phyloP scores from a whole-genome alignment of 2,888 invertebrate genomes.

The Idaea straminata region DNA sequence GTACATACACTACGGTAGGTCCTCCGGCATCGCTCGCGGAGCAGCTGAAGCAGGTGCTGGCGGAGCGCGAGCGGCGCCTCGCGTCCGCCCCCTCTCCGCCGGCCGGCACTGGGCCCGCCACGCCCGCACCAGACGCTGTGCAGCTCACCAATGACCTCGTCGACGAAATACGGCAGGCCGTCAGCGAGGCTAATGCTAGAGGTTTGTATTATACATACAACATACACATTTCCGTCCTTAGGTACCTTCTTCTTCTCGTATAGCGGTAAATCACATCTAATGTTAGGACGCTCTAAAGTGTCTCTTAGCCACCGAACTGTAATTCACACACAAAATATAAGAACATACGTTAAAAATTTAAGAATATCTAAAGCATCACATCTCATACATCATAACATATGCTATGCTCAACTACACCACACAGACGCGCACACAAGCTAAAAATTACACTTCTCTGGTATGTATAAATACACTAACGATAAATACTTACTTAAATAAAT shows the following conservation, averaged over 20 bases:
- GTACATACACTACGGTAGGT: constrained; percentile 53
- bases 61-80: constrained; percentile 89
- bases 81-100: constrained; percentile 52
- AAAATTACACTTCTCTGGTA: constrained; percentile 2
- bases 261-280: too few species aligned
- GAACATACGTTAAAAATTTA: too few species aligned
- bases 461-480: too few species aligned
- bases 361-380: too few species aligned
- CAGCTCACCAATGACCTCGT: constrained; percentile 90
- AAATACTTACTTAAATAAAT: too few species aligned
- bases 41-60: constrained; percentile 91
- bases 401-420: neutral
- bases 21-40: constrained; percentile 91
- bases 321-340: too few species aligned
- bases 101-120: constrained; percentile 79
- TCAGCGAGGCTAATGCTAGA: constrained; percentile 93
- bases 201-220: constrained; percentile 69
- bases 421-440: constrained; percentile 1
- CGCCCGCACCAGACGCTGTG: constrained; percentile 80
- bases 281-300: too few species aligned
- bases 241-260: too few species aligned
- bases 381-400: too few species aligned
- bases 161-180: constrained; percentile 93
- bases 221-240: too few species aligned
- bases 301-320: too few species aligned